Evolutionary conservation across 1,140 invertebrate species (phyloP), one percentile per base, ranked within the genome.

Genomic region (Druon quercuslanigerum): DNA sequence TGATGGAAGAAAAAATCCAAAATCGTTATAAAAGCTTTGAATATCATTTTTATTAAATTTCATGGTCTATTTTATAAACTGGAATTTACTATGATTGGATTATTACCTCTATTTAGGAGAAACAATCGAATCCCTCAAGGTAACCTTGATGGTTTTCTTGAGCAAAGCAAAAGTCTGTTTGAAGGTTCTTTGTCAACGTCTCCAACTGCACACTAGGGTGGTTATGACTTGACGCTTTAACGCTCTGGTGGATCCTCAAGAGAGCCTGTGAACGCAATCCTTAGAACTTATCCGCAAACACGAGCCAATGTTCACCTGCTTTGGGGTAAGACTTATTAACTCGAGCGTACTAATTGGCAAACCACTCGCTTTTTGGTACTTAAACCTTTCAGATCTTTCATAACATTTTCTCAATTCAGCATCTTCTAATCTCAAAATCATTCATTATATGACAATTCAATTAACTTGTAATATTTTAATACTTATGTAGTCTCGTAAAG

Each of bases 171-270:
- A 73, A 40, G 72, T 71, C 72, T 50, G 71, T 50, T 60, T 56
- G 71, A 77, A 72, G 75, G 50, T 33, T 19, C 57, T 60, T 60
- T 60, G 71, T 72, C 71, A 72, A 77, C 66, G 77, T 78, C 73
- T 72, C 75, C 20, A 73, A 51, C 70, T 50, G 50, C 51, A 70
- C 54, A 17, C 71, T 40, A 25, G 77, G 70, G 73, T 66, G 57
- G 57, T 79, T 75, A 75, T 79, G 78, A 76, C 74, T 76, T 72
- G 51, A 57, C 71, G 57, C 57, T 75, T 79, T 76, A 79, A 79
- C 73, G 74, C 74, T 76, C 14, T 40, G 71, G 46, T 66, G 73
- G 56, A 60, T 74, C 60, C 54, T 74, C 17, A 74, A 78, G 77
- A 75, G 73, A 79, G 72, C 56, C 72, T 50, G 71, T 75, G 52